phyloP scores from a whole-genome alignment of 2,797 vertebrate genomes.

The Protosalanx chinensis region DNA sequence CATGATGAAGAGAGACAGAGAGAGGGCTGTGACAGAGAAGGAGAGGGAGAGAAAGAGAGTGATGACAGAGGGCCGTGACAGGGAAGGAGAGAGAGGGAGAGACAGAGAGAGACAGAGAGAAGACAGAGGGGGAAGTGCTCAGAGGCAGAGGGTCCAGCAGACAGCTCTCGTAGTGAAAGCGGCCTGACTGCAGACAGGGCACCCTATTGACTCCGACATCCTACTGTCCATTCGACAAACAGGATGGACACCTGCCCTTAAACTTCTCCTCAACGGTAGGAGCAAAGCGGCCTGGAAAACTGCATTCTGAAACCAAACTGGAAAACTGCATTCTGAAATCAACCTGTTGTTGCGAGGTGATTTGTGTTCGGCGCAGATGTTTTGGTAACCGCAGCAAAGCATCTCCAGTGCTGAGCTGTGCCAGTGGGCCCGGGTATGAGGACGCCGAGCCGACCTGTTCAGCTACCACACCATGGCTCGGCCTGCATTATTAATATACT shows the following conservation, averaged over 20 bases:
- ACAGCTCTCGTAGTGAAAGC: background rate
- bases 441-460: background rate
- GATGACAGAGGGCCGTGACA: too few species aligned
- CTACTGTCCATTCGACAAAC: too few species aligned
- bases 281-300: background rate
- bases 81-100: too few species aligned
- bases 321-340: background rate
- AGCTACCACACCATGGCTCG: background rate
- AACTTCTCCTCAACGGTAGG: background rate
- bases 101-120: too few species aligned
- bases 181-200: background rate
- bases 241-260: too few species aligned
- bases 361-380: conserved; percentile 7
- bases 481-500: background rate
- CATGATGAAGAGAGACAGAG: background rate
- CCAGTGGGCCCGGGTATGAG: background rate
- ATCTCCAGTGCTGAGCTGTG: background rate
- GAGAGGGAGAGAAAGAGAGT: too few species aligned
- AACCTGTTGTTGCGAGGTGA: background rate
- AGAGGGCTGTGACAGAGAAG: too few species aligned
- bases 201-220: background rate
- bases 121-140: too few species aligned
- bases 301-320: too few species aligned
- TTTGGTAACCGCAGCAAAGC: conserved; percentile 23
- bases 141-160: background rate